These are phyloP conservation scores for Drosophila falleni DNA, from an alignment of 2,888 invertebrate species.

Conservation along the genomic window DNA sequence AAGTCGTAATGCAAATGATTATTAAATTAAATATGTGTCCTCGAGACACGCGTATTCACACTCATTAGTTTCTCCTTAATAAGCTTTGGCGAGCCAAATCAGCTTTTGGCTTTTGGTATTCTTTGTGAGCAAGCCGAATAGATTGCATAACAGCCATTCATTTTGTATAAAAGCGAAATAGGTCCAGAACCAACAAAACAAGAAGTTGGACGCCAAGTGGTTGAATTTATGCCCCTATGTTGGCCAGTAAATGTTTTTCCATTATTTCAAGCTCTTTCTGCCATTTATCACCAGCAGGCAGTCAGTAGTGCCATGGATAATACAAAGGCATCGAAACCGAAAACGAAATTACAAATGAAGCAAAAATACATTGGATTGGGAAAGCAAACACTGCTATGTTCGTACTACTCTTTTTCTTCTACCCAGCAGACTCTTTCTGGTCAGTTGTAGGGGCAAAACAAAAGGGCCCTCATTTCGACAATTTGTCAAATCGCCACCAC, in stretches of 20 bases:
- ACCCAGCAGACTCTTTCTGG: conserved; percentile 5
- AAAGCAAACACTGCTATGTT: neutral
- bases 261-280: conserved; percentile 73
- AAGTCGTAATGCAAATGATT: conserved; percentile 68
- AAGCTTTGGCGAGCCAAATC: conserved; percentile 23
- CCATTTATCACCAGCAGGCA: conserved; percentile 78
- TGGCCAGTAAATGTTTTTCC: conserved; percentile 69
- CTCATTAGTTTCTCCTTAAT: conserved; percentile 48
- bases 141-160: conserved; percentile 9
- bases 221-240: conserved; percentile 48
- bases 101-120: neutral
- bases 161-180: conserved; percentile 16
- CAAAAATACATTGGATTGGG: conserved; percentile 11
- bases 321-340: conserved; percentile 32
- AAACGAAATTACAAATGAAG: conserved; percentile 64
- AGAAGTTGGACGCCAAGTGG: conserved; percentile 33
- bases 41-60: conserved; percentile 10
- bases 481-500: conserved; percentile 80
- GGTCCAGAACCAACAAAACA: neutral
- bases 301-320: conserved; percentile 4
- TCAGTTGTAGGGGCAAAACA: conserved; percentile 47
- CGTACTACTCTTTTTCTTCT: neutral
- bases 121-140: neutral
- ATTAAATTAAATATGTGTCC: conserved; percentile 75
- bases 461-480: conserved; percentile 66